A percentile compares a stretch with the other conserved stretches of the same genome.
These are phyloP conservation scores for Xestia sexstrigata DNA, from an alignment of 2,888 invertebrate genomes.

Conservation along the genomic window DNA sequence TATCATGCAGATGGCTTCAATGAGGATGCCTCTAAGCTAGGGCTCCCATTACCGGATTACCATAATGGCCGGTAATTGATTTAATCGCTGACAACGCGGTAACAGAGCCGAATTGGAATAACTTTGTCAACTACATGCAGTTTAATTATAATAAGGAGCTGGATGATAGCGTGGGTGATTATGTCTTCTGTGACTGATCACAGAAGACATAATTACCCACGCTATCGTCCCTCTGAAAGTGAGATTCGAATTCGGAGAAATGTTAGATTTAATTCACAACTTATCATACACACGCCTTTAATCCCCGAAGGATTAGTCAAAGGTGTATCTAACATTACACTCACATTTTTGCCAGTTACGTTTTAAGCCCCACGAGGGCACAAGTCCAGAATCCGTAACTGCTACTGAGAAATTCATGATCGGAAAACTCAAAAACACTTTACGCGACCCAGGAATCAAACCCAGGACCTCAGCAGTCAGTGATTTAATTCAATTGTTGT, in stretches of 20 bases:
- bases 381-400: too few species aligned
- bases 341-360: too few species aligned
- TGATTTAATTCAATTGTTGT: background rate
- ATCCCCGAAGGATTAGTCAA: background rate
- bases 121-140: slow-evolving; percentile 51
- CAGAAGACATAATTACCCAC: too few species aligned
- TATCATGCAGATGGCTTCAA: slow-evolving; percentile 61
- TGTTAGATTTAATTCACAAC: background rate
- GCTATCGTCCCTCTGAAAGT: too few species aligned
- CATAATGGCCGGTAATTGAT: slow-evolving; percentile 68
- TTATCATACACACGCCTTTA: background rate
- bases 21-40: slow-evolving; percentile 52
- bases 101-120: slow-evolving; percentile 54
- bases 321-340: too few species aligned
- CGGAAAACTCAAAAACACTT: too few species aligned
- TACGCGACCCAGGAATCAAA: too few species aligned
- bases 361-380: too few species aligned
- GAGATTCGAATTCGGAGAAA: background rate
- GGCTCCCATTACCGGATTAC: slow-evolving; percentile 62
- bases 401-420: too few species aligned
- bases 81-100: slow-evolving; percentile 64
- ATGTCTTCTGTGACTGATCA: background rate
- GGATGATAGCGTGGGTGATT: slow-evolving; percentile 4
- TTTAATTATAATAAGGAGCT: slow-evolving; percentile 47
- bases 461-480: too few species aligned